Conservation (phyloP, 2,113 vertebrate species). For the Sisor rabdophorus region DNA sequence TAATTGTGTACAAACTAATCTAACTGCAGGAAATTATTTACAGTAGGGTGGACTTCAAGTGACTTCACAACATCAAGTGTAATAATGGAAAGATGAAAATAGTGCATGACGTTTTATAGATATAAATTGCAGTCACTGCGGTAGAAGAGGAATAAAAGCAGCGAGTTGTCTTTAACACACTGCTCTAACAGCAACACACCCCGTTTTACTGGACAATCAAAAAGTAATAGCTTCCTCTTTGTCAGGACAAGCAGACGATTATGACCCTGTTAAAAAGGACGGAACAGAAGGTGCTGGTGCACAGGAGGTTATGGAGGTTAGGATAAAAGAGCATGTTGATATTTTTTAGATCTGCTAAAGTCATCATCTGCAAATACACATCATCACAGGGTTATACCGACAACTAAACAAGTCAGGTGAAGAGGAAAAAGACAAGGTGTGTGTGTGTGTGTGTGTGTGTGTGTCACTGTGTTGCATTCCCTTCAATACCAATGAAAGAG, state of each 20-base stretch:
- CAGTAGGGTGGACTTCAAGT: too few relatives aligned
- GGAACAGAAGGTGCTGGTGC: not conserved
- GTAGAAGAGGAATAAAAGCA: not conserved
- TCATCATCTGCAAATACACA: not conserved
- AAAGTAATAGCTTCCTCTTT: not conserved
- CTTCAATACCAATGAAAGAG: conserved; percentile 37
- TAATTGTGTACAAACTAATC: too few relatives aligned
- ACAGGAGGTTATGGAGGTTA: not conserved
- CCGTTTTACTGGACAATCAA: not conserved
- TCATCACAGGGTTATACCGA: too few relatives aligned
- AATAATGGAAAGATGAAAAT: not conserved
- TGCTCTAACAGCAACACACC: not conserved
- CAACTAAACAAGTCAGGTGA: not conserved
- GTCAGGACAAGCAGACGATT: not conserved
- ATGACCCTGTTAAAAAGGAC: not conserved
- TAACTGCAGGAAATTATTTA: too few relatives aligned
- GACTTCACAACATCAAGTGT: not conserved
- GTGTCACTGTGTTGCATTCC: conserved; percentile 22
- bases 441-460: conserved; percentile 26
- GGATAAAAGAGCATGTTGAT: not conserved
- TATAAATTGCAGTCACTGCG: not conserved
- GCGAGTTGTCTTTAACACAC: not conserved
- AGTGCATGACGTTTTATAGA: not conserved
- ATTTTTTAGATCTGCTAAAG: not conserved
- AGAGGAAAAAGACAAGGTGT: not conserved